Percentiles rank a stretch among this genome's conserved stretches.
Conservation (phyloP, 2,888 invertebrate species). For the Synanthedon formicaeformis region DNA sequence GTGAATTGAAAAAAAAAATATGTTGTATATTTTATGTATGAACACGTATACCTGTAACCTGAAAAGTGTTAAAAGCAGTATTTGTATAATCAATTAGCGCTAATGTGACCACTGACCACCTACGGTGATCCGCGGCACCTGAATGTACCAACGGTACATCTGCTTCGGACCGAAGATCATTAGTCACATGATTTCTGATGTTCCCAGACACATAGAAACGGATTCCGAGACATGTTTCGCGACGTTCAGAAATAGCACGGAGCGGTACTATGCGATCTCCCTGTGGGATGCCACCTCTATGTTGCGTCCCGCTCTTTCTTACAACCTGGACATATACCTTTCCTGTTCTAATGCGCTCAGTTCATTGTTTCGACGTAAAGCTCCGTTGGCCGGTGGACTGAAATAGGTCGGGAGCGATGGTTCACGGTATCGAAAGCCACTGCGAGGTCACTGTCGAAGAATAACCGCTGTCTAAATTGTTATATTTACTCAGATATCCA, state of each 20-base stretch:
- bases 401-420: conserved; percentile 65
- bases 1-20: too few relatives aligned
- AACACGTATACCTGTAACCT: too few relatives aligned
- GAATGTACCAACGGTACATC: background rate
- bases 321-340: conserved; percentile 40
- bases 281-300: conserved; percentile 50
- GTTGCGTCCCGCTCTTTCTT: conserved; percentile 47
- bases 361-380: conserved; percentile 64
- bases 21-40: too few relatives aligned
- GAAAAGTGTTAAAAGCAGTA: too few relatives aligned
- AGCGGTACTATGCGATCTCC: conserved; percentile 62
- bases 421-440: conserved; percentile 58
- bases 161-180: conserved; percentile 35
- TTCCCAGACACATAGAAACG: conserved; percentile 66
- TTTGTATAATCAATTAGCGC: background rate
- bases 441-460: conserved; percentile 60
- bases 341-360: conserved; percentile 52
- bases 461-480: background rate
- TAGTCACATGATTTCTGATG: conserved; percentile 67
- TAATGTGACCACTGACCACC: background rate
- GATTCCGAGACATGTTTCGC: conserved; percentile 70
- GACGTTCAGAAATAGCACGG: conserved; percentile 66
- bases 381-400: conserved; percentile 59
- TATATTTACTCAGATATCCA: too few relatives aligned
- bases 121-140: background rate